Evolutionary conservation across 2,797 vertebrate genomes (phyloP).

Genomic region (Danio kyathit): DNA sequence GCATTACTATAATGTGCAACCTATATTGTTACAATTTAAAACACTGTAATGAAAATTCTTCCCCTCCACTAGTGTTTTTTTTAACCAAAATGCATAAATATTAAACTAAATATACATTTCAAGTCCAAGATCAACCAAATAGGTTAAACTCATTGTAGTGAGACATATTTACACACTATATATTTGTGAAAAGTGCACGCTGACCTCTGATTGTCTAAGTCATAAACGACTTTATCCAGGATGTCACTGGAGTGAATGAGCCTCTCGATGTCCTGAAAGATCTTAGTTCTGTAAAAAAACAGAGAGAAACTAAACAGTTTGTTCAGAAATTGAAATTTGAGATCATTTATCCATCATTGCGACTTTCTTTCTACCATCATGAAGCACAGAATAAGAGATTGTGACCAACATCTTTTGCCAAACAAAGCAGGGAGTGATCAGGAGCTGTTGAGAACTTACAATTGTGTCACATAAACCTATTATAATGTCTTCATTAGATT

Average conservation of each 20-base stretch:
- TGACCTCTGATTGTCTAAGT: slow-evolving; percentile 91
- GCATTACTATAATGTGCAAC: no score
- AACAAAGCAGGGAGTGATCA: no score
- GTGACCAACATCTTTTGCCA: background rate
- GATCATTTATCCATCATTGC: background rate
- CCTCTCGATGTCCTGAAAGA: slow-evolving; percentile 97
- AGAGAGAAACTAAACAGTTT: background rate
- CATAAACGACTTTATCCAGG: slow-evolving; percentile 94
- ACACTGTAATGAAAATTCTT: background rate
- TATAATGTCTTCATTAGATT: no score
- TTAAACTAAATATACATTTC: no score
- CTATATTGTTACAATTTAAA: background rate
- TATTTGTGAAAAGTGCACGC: slow-evolving; percentile 34
- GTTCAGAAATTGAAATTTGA: background rate
- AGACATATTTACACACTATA: background rate
- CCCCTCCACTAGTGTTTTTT: background rate
- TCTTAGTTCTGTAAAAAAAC: slow-evolving; percentile 87
- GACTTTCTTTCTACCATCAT: background rate
- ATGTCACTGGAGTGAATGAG: slow-evolving; percentile 95
- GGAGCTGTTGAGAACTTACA: no score
- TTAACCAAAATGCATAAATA: background rate
- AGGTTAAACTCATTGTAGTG: background rate
- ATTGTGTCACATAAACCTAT: no score
- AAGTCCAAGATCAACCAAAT: background rate
- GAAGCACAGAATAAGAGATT: background rate